These are phyloP conservation scores for Sebastes dallii DNA, from an alignment of 2,797 vertebrate genomes.

Conservation along the genomic window DNA sequence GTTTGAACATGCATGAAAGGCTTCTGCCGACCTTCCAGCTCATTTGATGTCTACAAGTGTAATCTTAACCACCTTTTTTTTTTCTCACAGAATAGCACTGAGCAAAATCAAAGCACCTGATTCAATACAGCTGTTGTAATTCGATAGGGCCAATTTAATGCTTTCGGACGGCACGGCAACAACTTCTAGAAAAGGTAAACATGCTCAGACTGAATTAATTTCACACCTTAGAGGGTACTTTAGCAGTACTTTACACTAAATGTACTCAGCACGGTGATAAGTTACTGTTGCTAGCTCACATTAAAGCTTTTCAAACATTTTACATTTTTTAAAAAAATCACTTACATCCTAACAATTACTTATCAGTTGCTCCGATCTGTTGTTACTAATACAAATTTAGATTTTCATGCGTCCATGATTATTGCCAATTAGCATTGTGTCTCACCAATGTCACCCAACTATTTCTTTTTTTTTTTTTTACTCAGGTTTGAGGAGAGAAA, in stretches of 20 bases:
- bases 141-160: constrained; percentile 53
- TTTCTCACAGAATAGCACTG: constrained; percentile 58
- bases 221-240: constrained; percentile 34
- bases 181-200: constrained; percentile 54
- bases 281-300: neutral
- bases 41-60: constrained; percentile 68
- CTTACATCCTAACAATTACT: neutral
- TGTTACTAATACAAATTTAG: neutral
- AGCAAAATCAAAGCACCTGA: constrained; percentile 67
- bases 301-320: neutral
- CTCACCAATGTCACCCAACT: constrained; percentile 68
- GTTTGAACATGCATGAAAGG: constrained; percentile 78
- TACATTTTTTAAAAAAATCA: neutral
- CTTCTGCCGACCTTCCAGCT: constrained; percentile 59
- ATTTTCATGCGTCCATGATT: constrained; percentile 25
- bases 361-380: neutral
- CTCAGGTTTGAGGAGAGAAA: constrained; percentile 80
- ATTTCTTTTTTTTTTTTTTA: constrained; percentile 49
- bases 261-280: neutral
- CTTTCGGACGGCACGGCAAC: constrained; percentile 25
- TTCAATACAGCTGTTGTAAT: constrained; percentile 63
- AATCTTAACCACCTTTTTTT: constrained; percentile 55
- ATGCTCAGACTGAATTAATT: constrained; percentile 43
- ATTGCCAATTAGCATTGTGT: constrained; percentile 56
- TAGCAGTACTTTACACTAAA: constrained; percentile 4